Evolutionary conservation across 1,140 invertebrate genomes (phyloP).

Genomic region (Aphelenchoides avenae): DNA sequence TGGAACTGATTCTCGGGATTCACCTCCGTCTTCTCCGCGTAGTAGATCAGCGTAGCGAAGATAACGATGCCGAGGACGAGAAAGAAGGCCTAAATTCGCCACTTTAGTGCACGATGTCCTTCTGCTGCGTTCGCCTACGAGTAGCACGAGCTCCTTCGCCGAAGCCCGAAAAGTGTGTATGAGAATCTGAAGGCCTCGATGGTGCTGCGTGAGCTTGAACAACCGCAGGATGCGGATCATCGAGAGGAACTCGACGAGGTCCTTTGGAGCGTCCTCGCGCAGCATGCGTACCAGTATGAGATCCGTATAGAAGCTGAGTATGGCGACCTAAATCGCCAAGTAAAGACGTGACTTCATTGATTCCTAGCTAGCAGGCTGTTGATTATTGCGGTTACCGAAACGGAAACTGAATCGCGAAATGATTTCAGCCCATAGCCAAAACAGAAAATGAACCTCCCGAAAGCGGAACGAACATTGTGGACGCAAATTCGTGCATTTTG

Average conservation of each 20-base stretch:
- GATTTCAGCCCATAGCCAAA: too few species aligned
- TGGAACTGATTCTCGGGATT: constrained; percentile 60
- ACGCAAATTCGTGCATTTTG: neutral
- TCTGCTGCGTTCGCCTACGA: constrained; percentile 9
- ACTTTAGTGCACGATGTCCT: neutral
- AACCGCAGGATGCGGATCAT: constrained; percentile 98
- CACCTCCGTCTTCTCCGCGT: constrained; percentile 78
- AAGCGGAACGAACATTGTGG: neutral
- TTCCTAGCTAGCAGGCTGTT: too few species aligned
- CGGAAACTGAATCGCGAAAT: too few species aligned
- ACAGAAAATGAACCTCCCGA: too few species aligned
- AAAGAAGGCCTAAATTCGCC: constrained; percentile 71
- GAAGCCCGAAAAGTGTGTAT: constrained; percentile 77
- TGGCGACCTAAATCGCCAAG: too few species aligned
- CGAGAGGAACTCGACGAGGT: constrained; percentile 76
- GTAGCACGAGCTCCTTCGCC: constrained; percentile 40
- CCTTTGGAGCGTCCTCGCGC: constrained; percentile 42
- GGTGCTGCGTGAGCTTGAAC: constrained; percentile 86
- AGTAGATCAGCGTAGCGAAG: constrained; percentile 94
- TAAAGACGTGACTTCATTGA: too few species aligned
- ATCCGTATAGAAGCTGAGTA: constrained; percentile 37
- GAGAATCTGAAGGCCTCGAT: constrained; percentile 92
- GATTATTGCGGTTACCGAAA: too few species aligned
- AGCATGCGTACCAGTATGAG: constrained; percentile 27
- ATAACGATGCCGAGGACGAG: constrained; percentile 70